phyloP scores from a whole-genome alignment of 2,113 vertebrate species.

The Crypturellus undulatus region DNA sequence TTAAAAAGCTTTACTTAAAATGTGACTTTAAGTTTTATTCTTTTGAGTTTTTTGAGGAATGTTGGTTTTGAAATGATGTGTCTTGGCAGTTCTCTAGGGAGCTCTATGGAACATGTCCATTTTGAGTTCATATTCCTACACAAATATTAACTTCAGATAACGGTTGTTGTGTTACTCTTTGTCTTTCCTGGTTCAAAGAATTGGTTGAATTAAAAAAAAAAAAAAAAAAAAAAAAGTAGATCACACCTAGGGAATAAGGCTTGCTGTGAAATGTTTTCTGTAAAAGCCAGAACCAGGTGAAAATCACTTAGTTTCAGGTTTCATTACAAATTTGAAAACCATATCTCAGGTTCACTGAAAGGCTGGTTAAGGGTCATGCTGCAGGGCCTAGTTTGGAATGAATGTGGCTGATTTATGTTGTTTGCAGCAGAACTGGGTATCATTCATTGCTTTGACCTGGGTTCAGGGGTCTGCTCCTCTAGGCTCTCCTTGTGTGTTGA shows the following conservation, averaged over 20 bases:
- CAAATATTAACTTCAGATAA: constrained; percentile 3
- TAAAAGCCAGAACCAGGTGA: constrained; percentile 67
- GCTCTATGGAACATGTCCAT: not conserved
- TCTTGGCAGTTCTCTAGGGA: not conserved
- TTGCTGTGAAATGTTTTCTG: constrained; percentile 62
- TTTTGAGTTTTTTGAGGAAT: not conserved
- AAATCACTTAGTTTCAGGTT: constrained; percentile 75
- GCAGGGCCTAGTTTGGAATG: constrained; percentile 65
- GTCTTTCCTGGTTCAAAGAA: constrained; percentile 3
- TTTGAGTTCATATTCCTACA: not conserved
- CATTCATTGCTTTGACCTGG: constrained; percentile 63
- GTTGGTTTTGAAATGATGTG: not conserved
- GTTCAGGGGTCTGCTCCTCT: constrained; percentile 51
- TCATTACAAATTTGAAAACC: constrained; percentile 74
- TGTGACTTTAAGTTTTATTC: not conserved
- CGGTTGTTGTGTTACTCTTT: not conserved
- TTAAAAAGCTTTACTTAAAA: not conserved
- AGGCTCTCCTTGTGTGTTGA: constrained; percentile 45
- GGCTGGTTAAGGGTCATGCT: constrained; percentile 69
- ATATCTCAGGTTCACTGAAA: constrained; percentile 73
- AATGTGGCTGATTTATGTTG: constrained; percentile 56
- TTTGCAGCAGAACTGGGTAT: constrained; percentile 54
- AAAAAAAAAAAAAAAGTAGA: not conserved
- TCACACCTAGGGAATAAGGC: constrained; percentile 63
- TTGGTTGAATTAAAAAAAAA: constrained; percentile 40